Base-by-base conservation (phyloP, 2,113 vertebrate species). In the Pontoporia blainvillei region DNA sequence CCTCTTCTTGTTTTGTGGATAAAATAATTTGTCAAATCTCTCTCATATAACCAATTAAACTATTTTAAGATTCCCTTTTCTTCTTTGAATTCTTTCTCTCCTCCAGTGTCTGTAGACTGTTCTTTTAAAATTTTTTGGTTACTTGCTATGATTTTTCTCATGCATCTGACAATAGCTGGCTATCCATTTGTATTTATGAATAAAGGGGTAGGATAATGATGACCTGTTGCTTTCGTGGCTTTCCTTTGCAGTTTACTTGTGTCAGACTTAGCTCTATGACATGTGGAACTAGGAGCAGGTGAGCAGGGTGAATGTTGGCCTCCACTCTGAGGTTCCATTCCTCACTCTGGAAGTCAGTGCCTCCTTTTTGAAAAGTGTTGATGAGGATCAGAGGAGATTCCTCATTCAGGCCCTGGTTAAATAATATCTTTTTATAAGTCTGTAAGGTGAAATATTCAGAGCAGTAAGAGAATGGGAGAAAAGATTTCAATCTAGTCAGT, bases 21-120 rank as follows among this genome's bases (percentile, higher is more conserved):
- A 84, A 87, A 90, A 69, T n/a, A 41, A 83, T 61, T 72, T 83
- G 31, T 75, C 18, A 39, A 84, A 54, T 87, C 2, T 86, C 15
- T n/a, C 21, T 71, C 18, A 69, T 44, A 86, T 84, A 93, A 84
- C 10, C 25, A 94, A 46, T 75, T 62, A 11, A 86, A 72, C 91
- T 76, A 75, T 71, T 87, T 94, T 86, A 75, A 78, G 36, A 87
- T 69, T 61, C 15, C 29, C 15, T 93, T 76, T 49, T 89, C n/a
- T 76, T 57, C 36, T 23, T 39, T 73, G 69, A 95, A 81, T 90
- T 95, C 57, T 73, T 93, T 54, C 25, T 88, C 94, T 94, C 44
- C 41, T 82, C 31, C 17, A 69, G 27, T 25, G 41, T 49, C 34
- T 49, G 20, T 64, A 52, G 25, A 34, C 75, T 34, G 25, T 86